Evolutionary conservation across 2,113 vertebrate species (phyloP).

Genomic region (Panthera tigris): DNA sequence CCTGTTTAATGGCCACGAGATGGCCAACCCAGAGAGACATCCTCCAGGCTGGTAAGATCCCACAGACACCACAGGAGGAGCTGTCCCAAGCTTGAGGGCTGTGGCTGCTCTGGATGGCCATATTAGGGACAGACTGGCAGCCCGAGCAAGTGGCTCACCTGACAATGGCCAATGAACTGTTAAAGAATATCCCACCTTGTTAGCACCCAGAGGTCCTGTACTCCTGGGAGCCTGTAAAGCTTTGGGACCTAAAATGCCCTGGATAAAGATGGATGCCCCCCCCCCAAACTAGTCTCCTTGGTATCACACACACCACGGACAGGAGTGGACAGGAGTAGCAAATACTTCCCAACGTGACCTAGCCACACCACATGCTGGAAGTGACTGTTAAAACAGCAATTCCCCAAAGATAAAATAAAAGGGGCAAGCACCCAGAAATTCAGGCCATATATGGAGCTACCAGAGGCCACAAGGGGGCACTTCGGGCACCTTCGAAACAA

Average conservation of each 20-base stretch:
- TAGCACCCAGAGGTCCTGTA: background rate
- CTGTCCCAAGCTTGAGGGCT: background rate
- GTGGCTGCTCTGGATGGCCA: background rate
- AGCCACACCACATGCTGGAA: background rate
- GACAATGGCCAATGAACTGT: rapidly evolving
- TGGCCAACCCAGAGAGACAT: background rate
- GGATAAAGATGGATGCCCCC: background rate
- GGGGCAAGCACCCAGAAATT: too few species aligned
- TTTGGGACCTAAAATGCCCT: background rate
- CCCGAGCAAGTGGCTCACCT: background rate
- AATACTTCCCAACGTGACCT: background rate
- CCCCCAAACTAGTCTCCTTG: background rate
- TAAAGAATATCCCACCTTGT: background rate
- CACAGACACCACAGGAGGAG: background rate
- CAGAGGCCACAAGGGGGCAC: background rate
- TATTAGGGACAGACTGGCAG: background rate
- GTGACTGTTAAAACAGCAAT: background rate
- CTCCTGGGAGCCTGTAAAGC: background rate
- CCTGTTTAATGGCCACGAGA: background rate
- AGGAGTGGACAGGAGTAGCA: background rate
- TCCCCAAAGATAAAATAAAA: too few species aligned
- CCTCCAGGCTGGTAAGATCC: background rate
- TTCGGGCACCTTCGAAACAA: background rate
- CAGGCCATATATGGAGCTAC: background rate
- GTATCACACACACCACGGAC: background rate